phyloP scores from a whole-genome alignment of 2,113 vertebrate genomes.

The Saimiri boliviensis region DNA sequence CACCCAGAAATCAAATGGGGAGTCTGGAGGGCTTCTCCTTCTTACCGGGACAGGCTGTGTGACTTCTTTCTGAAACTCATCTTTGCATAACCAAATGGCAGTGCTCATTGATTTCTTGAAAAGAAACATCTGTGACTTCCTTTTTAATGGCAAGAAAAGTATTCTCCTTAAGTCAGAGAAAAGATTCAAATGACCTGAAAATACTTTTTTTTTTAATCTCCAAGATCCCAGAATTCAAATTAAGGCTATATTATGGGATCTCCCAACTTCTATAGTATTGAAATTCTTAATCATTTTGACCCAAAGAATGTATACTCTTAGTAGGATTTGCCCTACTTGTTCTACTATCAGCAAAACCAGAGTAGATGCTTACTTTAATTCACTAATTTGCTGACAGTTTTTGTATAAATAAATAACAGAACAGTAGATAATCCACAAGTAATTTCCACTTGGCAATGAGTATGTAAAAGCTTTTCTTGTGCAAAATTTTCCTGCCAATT shows the following conservation, averaged over 20 bases:
- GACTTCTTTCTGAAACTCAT: not conserved
- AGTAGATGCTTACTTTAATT: not conserved
- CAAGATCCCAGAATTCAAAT: not conserved
- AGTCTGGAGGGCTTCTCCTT: not conserved
- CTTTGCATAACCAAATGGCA: not conserved
- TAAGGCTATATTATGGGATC: not conserved
- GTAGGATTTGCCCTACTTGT: not conserved
- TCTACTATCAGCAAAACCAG: not conserved
- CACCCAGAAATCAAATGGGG: not conserved
- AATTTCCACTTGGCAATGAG: not conserved
- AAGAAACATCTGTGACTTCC: not conserved
- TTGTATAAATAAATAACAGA: not conserved
- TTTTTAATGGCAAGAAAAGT: not conserved
- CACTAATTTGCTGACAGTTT: not conserved
- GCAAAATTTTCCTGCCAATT: not conserved
- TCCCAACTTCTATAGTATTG: not conserved
- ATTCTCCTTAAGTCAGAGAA: not conserved
- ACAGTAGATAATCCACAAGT: not conserved
- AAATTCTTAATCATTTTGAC: not conserved
- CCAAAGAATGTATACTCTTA: rapidly evolving
- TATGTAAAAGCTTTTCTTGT: not conserved
- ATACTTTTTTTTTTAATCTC: not conserved
- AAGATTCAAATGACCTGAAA: not conserved
- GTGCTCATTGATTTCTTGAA: not conserved
- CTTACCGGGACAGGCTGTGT: not conserved